These are phyloP conservation scores for Garrulus glandarius DNA, from an alignment of 2,797 vertebrate species.

Conservation along the genomic window DNA sequence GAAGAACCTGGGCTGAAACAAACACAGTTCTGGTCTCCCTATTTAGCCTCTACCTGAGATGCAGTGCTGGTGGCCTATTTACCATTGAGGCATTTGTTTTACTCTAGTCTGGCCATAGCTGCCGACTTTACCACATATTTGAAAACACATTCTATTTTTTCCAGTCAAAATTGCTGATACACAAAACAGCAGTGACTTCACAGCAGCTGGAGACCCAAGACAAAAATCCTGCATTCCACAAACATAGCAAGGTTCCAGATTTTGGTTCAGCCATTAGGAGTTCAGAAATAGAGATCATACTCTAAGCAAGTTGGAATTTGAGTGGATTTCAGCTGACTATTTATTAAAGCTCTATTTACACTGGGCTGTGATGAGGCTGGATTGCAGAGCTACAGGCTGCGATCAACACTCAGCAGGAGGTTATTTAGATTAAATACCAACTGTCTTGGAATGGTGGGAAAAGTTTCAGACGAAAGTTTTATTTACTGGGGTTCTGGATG, in stretches of 20 bases:
- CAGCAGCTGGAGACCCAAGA: background rate
- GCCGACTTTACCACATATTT: background rate
- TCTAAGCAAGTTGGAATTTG: constrained; percentile 22
- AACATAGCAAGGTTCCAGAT: background rate
- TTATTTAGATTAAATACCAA: constrained; percentile 66
- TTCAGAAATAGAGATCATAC: background rate
- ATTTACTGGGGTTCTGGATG: constrained; percentile 15
- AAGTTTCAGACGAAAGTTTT: constrained; percentile 56
- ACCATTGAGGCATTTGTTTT: fast-evolving
- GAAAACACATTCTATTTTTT: background rate
- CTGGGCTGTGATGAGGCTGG: background rate
- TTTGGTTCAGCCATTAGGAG: background rate
- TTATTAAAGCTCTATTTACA: constrained; percentile 46
- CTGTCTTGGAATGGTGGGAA: constrained; percentile 57
- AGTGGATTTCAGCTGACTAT: constrained; percentile 30
- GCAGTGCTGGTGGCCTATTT: background rate
- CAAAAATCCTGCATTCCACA: background rate
- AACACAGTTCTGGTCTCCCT: background rate
- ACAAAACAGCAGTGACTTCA: background rate
- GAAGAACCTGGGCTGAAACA: background rate
- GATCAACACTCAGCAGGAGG: constrained; percentile 60
- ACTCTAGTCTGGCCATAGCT: background rate
- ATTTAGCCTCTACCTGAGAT: background rate
- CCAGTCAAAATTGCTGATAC: background rate
- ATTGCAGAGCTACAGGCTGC: constrained; percentile 29